Evolutionary conservation across 2,113 vertebrate species (phyloP), one percentile per base, ranked within the genome.

Genomic region (Phyllopteryx taeniolatus): DNA sequence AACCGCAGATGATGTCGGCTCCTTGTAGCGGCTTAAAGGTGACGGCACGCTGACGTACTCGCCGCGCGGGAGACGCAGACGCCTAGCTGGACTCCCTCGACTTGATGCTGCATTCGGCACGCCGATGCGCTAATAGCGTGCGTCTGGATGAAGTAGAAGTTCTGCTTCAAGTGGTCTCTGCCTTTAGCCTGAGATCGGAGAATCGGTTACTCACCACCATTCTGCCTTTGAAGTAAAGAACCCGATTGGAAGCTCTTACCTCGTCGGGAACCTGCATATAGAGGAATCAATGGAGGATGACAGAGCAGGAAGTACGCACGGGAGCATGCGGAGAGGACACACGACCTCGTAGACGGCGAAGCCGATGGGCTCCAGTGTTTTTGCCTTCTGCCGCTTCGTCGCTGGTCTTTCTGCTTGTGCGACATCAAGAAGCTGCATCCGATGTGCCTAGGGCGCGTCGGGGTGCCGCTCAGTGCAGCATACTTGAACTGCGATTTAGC

Each of bases 331-430:
- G 11, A n/a, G 5, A 0, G 0, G 22, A 9, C 14, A 60, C 69
- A n/a, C 73, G 42, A 96, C 97, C 94, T 98, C 95, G 0, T 98
- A 99, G 70, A 99, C 80, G 0, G 96, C 96, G 0, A 98, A 99
- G 4, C 97, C 97, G 0, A 98, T 98, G 81, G 97, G 98, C 91
- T 98, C 96, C 96, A 98, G 96, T 91, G 98, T 96, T 54, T 95
- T 82, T 49, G 97, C 97, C 0, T 91, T 87, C 44, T 75, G 90
- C 31, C 95, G 93, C 70, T 97, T 94, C 0, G 92, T 92, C 65
- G 97, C 92, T 95, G 94, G 81, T 99, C 86, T 67, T 99, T 98
- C 88, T 99, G 97, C 97, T 98, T 98, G 57, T 98, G 93, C 0
- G 95, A 95, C 1, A 98, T 90, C 75, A 98, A 78, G 78, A 98